Evolutionary conservation across 2,113 vertebrate genomes (phyloP).

Genomic region (Gobiocypris rarus): DNA sequence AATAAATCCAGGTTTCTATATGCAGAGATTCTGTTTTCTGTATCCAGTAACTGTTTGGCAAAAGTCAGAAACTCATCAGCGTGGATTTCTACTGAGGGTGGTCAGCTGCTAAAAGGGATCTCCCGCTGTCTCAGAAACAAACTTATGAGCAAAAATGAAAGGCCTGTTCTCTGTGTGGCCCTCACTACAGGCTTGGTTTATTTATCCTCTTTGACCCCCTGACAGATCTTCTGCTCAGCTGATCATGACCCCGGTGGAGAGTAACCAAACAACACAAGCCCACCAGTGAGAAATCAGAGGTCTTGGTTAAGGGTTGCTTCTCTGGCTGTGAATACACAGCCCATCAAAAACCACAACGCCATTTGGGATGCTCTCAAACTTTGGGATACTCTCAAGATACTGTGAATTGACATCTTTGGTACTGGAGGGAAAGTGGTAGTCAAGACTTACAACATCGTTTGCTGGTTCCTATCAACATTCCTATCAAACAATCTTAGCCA

Average conservation of each 20-base stretch:
- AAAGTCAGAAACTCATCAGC: neutral
- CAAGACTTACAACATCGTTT: neutral
- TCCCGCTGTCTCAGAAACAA: constrained; percentile 71
- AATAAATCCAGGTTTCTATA: neutral
- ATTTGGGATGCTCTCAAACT: constrained; percentile 2
- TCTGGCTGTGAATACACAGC: constrained; percentile 1
- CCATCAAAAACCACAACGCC: constrained; percentile 11
- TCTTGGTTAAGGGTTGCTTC: constrained; percentile 21
- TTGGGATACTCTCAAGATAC: constrained; percentile 1
- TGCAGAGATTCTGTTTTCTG: neutral
- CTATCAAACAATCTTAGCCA: neutral
- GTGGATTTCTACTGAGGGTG: constrained; percentile 45
- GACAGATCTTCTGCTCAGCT: constrained; percentile 42
- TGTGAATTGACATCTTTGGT: neutral
- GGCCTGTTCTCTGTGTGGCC: constrained; percentile 54
- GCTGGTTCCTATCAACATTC: constrained; percentile 1
- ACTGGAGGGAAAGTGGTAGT: neutral
- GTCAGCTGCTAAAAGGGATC: constrained; percentile 56
- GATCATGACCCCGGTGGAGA: constrained; percentile 37
- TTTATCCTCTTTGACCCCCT: constrained; percentile 59
- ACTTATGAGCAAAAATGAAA: constrained; percentile 62
- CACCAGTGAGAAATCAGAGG: constrained; percentile 30
- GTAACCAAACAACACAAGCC: constrained; percentile 35
- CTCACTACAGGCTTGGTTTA: constrained; percentile 55
- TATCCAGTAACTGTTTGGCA: constrained; percentile 2